These are phyloP conservation scores for Syrphus vitripennis DNA, from an alignment of 2,888 invertebrate species.

Conservation along the genomic window DNA sequence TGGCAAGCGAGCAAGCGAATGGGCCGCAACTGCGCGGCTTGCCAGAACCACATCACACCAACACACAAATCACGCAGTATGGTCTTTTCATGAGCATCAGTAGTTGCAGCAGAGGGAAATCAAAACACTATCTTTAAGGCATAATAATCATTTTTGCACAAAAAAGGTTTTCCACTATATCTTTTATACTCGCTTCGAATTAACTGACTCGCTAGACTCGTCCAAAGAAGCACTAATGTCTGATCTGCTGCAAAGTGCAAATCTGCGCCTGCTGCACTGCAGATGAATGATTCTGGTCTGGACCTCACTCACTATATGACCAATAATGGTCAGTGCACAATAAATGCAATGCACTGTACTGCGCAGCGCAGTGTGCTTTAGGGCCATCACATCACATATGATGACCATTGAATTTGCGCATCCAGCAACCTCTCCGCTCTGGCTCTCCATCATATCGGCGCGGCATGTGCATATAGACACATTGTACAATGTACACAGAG, in stretches of 20 bases:
- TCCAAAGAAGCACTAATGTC: constrained; percentile 36
- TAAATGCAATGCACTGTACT: constrained; percentile 29
- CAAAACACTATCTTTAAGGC: constrained; percentile 41
- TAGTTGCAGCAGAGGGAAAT: not conserved
- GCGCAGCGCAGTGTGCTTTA: constrained; percentile 36
- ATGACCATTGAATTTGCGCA: constrained; percentile 43
- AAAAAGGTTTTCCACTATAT: constrained; percentile 57
- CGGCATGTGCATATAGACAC: no score
- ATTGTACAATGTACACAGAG: not conserved
- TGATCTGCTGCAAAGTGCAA: not conserved
- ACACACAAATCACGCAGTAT: not conserved
- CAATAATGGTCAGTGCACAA: constrained; percentile 53
- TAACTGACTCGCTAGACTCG: constrained; percentile 54
- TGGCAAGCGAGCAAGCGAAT: constrained; percentile 51
- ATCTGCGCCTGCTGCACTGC: not conserved
- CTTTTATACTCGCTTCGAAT: constrained; percentile 52
- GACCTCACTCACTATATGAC: constrained; percentile 37
- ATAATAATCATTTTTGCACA: constrained; percentile 38
- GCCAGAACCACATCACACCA: not conserved
- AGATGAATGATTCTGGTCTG: constrained; percentile 53
- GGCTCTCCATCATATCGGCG: not conserved
- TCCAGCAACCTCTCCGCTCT: not conserved
- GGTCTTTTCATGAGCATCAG: not conserved
- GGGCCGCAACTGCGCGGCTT: constrained; percentile 24
- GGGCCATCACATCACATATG: constrained; percentile 59